Conservation (phyloP, 2,888 invertebrate genomes). For the Caenorhabditis plicata region DNA sequence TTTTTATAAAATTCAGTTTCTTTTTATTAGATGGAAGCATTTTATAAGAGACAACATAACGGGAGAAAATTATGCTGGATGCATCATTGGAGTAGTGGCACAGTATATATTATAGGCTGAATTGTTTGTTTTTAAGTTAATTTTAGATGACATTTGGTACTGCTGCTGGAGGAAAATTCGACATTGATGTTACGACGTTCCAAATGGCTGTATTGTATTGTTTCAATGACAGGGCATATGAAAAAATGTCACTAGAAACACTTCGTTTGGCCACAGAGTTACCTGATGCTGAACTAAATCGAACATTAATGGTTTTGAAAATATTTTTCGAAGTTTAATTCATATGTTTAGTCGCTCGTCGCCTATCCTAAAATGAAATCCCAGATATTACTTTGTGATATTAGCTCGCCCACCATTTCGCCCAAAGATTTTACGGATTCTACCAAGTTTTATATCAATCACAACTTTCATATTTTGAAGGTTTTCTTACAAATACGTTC, state of each 20-base stretch:
- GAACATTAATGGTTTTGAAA: conserved; percentile 79
- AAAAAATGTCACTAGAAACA: conserved; percentile 91
- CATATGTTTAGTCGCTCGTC: conserved; percentile 77
- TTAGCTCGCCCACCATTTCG: conserved; percentile 69
- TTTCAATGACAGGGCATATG: conserved; percentile 88
- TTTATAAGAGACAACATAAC: conserved; percentile 94
- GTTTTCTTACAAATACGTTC: conserved; percentile 12
- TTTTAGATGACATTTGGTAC: conserved; percentile 85
- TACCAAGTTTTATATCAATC: conserved; percentile 90
- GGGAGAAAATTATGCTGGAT: conserved; percentile 97
- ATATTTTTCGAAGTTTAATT: background rate
- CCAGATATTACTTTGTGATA: conserved; percentile 84
- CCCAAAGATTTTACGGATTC: conserved; percentile 88
- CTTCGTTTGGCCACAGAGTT: conserved; percentile 91
- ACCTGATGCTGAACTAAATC: conserved; percentile 88
- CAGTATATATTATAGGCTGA: conserved; percentile 70
- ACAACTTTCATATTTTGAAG: conserved; percentile 77
- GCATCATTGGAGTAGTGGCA: conserved; percentile 99
- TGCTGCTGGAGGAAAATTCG: conserved; percentile 82
- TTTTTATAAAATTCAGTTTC: background rate
- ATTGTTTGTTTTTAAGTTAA: conserved; percentile 3
- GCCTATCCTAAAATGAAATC: conserved; percentile 93
- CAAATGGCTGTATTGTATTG: conserved; percentile 99
- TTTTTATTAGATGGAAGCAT: conserved; percentile 79
- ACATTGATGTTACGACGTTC: conserved; percentile 97